Evolutionary conservation across 1,140 invertebrate species (phyloP), one percentile per base, ranked within the genome.

Genomic region (Eciton burchellii): DNA sequence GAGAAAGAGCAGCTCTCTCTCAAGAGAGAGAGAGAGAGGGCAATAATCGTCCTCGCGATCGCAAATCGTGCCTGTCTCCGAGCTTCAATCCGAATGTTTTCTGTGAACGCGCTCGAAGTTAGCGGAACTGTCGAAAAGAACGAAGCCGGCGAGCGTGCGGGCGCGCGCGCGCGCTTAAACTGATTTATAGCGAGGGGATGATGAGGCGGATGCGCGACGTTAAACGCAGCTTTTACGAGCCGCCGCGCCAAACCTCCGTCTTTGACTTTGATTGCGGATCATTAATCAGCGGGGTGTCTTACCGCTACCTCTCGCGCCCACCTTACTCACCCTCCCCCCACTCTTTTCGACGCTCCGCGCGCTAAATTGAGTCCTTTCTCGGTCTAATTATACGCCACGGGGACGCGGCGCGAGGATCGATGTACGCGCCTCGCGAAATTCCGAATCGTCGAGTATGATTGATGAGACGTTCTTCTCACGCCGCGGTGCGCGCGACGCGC

Each of bases 101-200:
- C 43, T 41, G 35, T 6, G 35, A 35, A 6, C 41, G 26, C 26
- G 26, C 3, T 5, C 14, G 45, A 24, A 8, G 43, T 49, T 62
- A 57, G 35, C 57, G 47, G 29, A 43, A 66, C 49, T 45, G 74
- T 70, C 63, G 74, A 79, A 70, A 79, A 70, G 74, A 49, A 29
- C 43, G 63, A 79, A 63, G 70, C 14, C 56, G 72, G 52, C 35
- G 35, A 2, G 35, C 35, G 35, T 45, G 71, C 68, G 54, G 72
- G 52, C 35, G 35, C 35, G 35, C 35, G 35, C 49, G 71, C 68
- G 54, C 73, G 83, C 83, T 84, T 83, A 87, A 85, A 86, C 84
- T 91, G 90, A 91, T 91, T 91, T 91, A 91, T 91, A 89, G 90
- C 84, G 77, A 85, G 77, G 85, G 85, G 82, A 91, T 91, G 90